Percentiles rank a stretch among this genome's conserved stretches.
phyloP scores from a whole-genome alignment of 1,140 invertebrate genomes.

The Stenopsyche tienmushanensis region DNA sequence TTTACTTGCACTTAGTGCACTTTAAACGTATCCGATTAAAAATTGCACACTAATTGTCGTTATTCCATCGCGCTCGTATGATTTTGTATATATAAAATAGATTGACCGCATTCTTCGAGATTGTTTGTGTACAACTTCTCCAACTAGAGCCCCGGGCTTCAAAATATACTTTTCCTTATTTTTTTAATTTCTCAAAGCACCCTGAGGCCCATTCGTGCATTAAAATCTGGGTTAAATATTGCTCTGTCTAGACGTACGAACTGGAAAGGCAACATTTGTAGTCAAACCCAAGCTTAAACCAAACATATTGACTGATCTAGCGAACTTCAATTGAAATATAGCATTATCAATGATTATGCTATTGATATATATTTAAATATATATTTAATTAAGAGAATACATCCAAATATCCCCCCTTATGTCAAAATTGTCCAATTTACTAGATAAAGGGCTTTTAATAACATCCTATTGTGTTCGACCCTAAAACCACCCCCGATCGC shows the following conservation, averaged over 20 bases:
- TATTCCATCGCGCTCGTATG: not conserved
- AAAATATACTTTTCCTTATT: conserved; percentile 12
- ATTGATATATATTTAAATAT: too few species aligned
- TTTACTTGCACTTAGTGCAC: not conserved
- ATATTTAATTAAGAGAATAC: too few species aligned
- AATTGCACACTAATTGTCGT: not conserved
- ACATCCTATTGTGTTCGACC: too few species aligned
- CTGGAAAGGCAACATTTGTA: too few species aligned
- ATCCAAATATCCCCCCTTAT: too few species aligned
- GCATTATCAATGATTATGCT: too few species aligned
- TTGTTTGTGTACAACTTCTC: conserved; percentile 16
- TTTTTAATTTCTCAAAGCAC: not conserved
- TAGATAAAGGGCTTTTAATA: too few species aligned
- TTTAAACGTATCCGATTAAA: not conserved
- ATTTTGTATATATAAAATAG: not conserved
- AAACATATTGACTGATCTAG: too few species aligned
- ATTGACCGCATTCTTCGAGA: conserved; percentile 20
- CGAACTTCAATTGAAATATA: too few species aligned
- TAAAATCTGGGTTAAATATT: not conserved
- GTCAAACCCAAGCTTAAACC: too few species aligned
- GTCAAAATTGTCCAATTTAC: too few species aligned
- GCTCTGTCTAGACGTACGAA: not conserved
- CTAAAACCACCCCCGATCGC: too few species aligned
- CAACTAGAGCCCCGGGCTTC: not conserved
- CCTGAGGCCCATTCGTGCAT: not conserved